phyloP scores from a whole-genome alignment of 2,888 invertebrate species.

The Ophion ellenae region DNA sequence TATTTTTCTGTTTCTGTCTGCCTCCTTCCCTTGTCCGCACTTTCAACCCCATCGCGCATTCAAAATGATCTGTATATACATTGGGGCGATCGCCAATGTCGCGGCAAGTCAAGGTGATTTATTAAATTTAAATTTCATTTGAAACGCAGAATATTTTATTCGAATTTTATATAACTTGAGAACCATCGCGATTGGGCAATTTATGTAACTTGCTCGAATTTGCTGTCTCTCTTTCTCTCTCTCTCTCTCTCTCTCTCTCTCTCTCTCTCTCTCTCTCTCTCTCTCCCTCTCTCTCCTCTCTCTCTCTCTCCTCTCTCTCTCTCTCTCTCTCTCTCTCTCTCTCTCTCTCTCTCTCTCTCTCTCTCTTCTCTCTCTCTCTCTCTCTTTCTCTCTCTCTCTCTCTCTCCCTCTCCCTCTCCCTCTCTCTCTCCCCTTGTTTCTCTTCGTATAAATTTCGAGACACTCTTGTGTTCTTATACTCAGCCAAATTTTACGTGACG shows the following conservation, averaged over 20 bases:
- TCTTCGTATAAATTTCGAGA: too few relatives aligned
- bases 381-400: too few relatives aligned
- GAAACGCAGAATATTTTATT: background rate
- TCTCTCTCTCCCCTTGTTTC: too few relatives aligned
- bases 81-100: slow-evolving; percentile 8
- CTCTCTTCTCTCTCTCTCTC: background rate
- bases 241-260: background rate
- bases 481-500: too few relatives aligned
- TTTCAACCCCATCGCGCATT: slow-evolving; percentile 27
- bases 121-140: slow-evolving; percentile 21
- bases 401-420: too few relatives aligned
- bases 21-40: slow-evolving; percentile 17
- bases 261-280: too few relatives aligned
- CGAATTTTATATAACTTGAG: background rate
- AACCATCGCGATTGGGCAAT: background rate
- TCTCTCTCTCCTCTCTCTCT: too few relatives aligned
- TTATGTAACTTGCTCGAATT: background rate
- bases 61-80: slow-evolving; percentile 45
- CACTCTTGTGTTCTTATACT: too few relatives aligned
- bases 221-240: background rate
- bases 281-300: too few relatives aligned
- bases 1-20: background rate
- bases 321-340: too few relatives aligned
- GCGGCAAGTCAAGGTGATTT: slow-evolving; percentile 37
- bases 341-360: too few relatives aligned